A percentile compares a stretch with the other conserved stretches of the same genome.
phyloP scores from a whole-genome alignment of 2,113 vertebrate species.

The Cathartes aura region DNA sequence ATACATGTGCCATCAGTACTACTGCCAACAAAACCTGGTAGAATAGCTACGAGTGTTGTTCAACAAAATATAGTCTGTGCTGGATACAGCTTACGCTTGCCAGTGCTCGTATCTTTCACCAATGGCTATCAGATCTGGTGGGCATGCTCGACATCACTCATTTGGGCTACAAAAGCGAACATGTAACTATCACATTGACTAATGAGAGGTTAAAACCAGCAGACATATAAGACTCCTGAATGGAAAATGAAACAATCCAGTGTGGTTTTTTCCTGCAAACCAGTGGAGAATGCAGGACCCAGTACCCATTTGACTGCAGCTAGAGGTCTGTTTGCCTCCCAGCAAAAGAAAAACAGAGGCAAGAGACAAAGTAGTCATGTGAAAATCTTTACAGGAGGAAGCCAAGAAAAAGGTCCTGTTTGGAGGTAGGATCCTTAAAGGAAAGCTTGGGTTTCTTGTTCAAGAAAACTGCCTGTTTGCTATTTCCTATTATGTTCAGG shows the following conservation, averaged over 20 bases:
- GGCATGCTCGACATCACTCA: background rate
- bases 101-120: background rate
- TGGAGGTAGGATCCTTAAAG: background rate
- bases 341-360: background rate
- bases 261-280: background rate
- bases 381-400: background rate
- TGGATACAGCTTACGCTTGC: background rate
- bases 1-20: background rate
- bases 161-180: background rate
- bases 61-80: background rate
- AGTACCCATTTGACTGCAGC: background rate
- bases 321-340: background rate
- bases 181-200: fast-evolving
- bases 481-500: background rate
- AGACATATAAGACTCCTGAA: background rate
- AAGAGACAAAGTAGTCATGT: background rate
- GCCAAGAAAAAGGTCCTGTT: background rate
- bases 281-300: fast-evolving
- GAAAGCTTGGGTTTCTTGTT: background rate
- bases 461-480: background rate
- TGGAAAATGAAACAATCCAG: background rate
- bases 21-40: background rate
- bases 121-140: background rate
- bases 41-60: fast-evolving
- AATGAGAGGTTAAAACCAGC: background rate